Evolutionary conservation across 2,797 vertebrate genomes (phyloP), one percentile per base, ranked within the genome.

Genomic region (Chiloscyllium punctatum): DNA sequence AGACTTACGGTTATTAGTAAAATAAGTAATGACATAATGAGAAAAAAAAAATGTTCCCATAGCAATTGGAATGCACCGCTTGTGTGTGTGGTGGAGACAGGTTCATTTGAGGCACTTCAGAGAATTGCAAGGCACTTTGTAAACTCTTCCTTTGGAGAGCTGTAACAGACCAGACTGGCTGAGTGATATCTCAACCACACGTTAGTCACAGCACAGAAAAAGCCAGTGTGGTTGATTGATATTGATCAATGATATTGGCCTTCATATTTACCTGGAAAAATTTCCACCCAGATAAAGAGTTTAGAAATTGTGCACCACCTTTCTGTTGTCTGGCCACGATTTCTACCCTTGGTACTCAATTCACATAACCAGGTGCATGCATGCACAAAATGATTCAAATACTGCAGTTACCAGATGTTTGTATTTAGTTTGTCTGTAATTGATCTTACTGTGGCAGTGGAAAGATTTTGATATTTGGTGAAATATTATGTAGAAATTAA

Each of bases 401-500:
- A 96, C 97, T 96, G 96, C 95, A 95, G 90, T 95, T 88, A 57
- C 86, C 92, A 95, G 21, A 82, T 79, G 71, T 92, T 72, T 95
- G 95, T 95, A 94, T 74, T 96, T 97, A 97, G 96, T 96, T 97
- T 84, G 96, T 97, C 97, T 97, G 97, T 98, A 97, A 97, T 97
- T 96, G 97, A 96, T 96, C 96, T 96, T 97, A 96, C 97, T 97
- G 97, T 97, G 97, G 97, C 97, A 96, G 96, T 96, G 97, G 97
- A 97, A 97, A 96, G 96, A 96, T 97, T 97, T 97, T 97, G 97
- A 97, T 97, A 96, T 97, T 97, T 96, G 97, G 96, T 97, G 96
- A 96, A 96, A 97, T 98, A 97, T 97, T 96, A 96, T 97, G 97
- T 98, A 97, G 97, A 97, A 97, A 97, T 96, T 96, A 96, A 96